Evolutionary conservation across 2,888 invertebrate species (phyloP).

Genomic region (Aleiodes testaceus): DNA sequence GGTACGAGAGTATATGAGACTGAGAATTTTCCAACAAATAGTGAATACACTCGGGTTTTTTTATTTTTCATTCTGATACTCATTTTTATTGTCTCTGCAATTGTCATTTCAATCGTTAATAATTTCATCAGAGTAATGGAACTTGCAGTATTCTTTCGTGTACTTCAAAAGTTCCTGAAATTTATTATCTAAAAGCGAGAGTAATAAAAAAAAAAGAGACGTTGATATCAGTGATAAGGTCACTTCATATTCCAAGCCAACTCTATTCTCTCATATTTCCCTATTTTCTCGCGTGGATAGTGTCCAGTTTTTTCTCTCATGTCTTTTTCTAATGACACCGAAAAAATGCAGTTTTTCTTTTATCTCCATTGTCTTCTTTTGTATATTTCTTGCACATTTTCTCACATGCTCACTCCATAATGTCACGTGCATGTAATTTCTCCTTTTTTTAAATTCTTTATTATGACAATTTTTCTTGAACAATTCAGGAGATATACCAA

Average conservation of each 20-base stretch:
- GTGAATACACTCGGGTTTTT: slow-evolving; percentile 2
- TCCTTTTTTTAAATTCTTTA: neutral
- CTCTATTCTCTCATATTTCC: slow-evolving; percentile 21
- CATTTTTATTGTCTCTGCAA: neutral
- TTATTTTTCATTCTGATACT: neutral
- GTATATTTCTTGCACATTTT: slow-evolving; percentile 10
- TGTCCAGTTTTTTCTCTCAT: neutral
- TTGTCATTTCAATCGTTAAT: too few species aligned
- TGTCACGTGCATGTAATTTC: neutral
- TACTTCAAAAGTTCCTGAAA: too few species aligned
- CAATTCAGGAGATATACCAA: slow-evolving; percentile 5
- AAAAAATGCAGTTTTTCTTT: slow-evolving; percentile 28
- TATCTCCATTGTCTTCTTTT: neutral
- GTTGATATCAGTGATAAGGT: too few species aligned
- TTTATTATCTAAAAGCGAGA: too few species aligned
- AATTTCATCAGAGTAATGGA: too few species aligned
- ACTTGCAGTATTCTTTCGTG: too few species aligned
- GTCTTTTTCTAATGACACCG: slow-evolving; percentile 21
- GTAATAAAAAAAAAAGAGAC: too few species aligned
- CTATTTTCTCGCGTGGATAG: slow-evolving; percentile 1
- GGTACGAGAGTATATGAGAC: neutral
- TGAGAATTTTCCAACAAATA: neutral
- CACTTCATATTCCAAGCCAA: slow-evolving; percentile 13
- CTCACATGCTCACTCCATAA: neutral
- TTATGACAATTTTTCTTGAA: neutral